A percentile compares a stretch with the other conserved stretches of the same genome.
Evolutionary conservation across 2,888 invertebrate genomes (phyloP).

Genomic region (Agrochola lychnidis): DNA sequence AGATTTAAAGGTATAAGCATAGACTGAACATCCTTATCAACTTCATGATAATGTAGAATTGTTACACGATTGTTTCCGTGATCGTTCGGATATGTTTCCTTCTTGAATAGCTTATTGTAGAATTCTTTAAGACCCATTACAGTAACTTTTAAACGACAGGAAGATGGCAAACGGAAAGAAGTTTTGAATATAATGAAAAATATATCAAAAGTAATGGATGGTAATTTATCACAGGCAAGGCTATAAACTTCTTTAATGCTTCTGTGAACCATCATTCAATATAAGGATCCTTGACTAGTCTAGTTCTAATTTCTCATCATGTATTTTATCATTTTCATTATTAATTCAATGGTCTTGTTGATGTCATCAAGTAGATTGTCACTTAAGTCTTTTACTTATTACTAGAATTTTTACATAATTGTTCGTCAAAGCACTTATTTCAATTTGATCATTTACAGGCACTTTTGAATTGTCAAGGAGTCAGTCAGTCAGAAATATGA

Average conservation of each 20-base stretch:
- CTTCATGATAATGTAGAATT: neutral
- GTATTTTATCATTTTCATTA: neutral
- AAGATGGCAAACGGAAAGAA: neutral
- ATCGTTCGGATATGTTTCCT: neutral
- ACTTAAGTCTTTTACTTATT: neutral
- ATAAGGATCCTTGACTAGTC: neutral
- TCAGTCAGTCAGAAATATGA: no score
- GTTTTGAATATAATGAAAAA: neutral
- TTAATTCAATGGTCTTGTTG: neutral
- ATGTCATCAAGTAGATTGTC: neutral
- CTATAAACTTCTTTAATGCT: neutral
- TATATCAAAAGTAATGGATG: neutral
- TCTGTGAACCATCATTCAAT: neutral
- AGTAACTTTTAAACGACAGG: neutral
- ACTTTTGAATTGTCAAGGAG: no score
- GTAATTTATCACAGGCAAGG: neutral
- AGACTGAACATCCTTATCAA: conserved; percentile 22
- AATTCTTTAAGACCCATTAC: conserved; percentile 12
- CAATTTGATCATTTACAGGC: no score
- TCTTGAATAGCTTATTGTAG: conserved; percentile 2
- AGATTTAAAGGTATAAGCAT: conserved; percentile 18
- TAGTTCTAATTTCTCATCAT: no score
- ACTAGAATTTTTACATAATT: no score
- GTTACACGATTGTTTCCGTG: neutral
- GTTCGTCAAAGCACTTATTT: no score